Conservation (phyloP, 2,113 vertebrate species). For the Cricetomys ansorgei region DNA sequence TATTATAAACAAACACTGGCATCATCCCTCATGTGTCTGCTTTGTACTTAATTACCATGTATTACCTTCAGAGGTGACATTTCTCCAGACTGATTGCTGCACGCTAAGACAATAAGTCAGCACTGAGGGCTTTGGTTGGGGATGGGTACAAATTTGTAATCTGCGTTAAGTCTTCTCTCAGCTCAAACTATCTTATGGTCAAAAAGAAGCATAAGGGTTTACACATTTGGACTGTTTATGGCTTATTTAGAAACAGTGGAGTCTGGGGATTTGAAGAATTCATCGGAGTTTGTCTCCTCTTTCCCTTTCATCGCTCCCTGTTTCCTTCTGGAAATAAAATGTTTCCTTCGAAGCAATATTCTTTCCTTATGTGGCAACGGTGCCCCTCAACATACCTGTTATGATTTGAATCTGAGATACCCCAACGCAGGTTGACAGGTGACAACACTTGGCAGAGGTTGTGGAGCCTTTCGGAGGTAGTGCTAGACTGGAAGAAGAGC, state of each 20-base stretch:
- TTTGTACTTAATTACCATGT: background rate
- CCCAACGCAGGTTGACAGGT: background rate
- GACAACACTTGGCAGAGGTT: background rate
- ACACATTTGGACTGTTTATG: background rate
- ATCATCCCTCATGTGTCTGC: background rate
- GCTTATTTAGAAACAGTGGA: background rate
- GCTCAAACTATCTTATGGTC: background rate
- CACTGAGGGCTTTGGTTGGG: background rate
- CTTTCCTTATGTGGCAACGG: background rate
- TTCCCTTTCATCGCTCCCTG: background rate
- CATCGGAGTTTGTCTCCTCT: background rate
- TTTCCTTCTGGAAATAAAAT: background rate
- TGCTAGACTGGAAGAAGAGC: background rate
- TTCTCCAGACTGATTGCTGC: background rate
- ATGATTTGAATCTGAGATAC: background rate
- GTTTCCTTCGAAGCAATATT: background rate
- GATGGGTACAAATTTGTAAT: background rate
- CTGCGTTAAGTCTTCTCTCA: background rate
- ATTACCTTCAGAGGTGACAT: slow-evolving; percentile 1
- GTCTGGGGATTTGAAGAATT: background rate
- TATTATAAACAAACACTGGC: background rate
- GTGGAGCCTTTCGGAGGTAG: background rate
- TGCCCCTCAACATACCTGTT: background rate
- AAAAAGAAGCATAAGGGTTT: background rate
- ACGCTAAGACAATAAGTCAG: background rate